Conservation (phyloP, 2,113 vertebrate genomes). For the Hucho hucho region DNA sequence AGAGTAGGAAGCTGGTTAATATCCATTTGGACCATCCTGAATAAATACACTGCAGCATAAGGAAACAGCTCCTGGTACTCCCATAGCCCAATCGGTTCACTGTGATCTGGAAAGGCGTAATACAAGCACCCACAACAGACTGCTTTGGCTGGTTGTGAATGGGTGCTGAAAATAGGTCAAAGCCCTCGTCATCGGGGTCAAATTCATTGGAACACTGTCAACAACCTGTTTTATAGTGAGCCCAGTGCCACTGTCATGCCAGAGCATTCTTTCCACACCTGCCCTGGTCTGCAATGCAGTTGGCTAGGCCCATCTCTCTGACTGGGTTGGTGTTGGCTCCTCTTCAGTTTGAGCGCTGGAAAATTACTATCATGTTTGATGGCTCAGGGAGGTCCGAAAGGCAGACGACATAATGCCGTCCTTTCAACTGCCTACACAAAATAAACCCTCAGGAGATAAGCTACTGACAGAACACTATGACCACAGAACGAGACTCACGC, state of each 20-base stretch:
- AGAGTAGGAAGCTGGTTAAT: slow-evolving; percentile 39
- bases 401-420: slow-evolving; percentile 3
- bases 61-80: slow-evolving; percentile 19
- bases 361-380: slow-evolving; percentile 8
- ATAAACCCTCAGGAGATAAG: slow-evolving; percentile 18
- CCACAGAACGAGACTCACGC: slow-evolving; percentile 21
- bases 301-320: background rate
- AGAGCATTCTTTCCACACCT: background rate
- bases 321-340: slow-evolving; percentile 12
- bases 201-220: slow-evolving; percentile 4
- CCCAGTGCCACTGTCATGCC: background rate
- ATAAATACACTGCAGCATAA: slow-evolving; percentile 30
- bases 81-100: no score
- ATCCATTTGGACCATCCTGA: slow-evolving; percentile 36
- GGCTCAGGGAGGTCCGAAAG: background rate
- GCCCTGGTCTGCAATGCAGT: background rate
- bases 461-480: background rate
- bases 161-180: slow-evolving; percentile 25
- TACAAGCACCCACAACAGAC: no score
- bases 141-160: slow-evolving; percentile 9
- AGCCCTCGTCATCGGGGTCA: background rate
- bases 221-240: slow-evolving; percentile 14
- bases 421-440: slow-evolving; percentile 21
- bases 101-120: no score
- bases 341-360: slow-evolving; percentile 5